These are phyloP conservation scores for Drosophila basisetae DNA, from an alignment of 2,888 invertebrate species.

Conservation along the genomic window DNA sequence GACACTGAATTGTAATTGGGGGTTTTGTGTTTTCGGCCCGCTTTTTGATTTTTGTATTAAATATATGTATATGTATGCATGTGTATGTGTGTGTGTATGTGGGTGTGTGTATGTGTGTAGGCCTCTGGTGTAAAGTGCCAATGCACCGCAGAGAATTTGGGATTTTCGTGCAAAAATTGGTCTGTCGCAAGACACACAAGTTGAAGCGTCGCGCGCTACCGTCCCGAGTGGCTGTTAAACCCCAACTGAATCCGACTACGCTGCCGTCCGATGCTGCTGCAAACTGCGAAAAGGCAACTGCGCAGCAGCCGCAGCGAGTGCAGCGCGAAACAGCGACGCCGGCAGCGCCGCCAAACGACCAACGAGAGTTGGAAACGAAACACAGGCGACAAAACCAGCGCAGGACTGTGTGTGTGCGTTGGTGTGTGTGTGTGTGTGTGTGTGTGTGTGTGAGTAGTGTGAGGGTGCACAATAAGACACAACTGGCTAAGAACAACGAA, in stretches of 20 bases:
- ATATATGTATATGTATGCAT: background rate
- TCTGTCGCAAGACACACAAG: constrained; percentile 70
- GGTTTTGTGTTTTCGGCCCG: constrained; percentile 16
- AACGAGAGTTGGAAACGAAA: constrained; percentile 79
- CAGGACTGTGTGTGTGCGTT: background rate
- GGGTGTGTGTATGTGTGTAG: constrained; percentile 13
- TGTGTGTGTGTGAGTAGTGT: constrained; percentile 6
- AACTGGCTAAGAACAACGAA: constrained; percentile 42
- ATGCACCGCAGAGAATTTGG: constrained; percentile 84
- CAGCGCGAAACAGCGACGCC: constrained; percentile 43
- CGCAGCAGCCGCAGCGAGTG: constrained; percentile 46
- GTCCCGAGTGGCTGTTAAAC: constrained; percentile 86
- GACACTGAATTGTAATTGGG: constrained; percentile 56
- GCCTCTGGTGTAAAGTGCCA: constrained; percentile 47
- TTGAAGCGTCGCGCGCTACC: constrained; percentile 83
- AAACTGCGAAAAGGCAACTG: constrained; percentile 62
- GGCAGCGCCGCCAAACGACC: constrained; percentile 57
- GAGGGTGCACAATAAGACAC: constrained; percentile 48
- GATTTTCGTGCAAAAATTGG: constrained; percentile 81
- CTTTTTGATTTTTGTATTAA: constrained; percentile 22
- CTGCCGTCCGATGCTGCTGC: constrained; percentile 72
- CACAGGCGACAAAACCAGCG: constrained; percentile 41
- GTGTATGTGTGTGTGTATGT: constrained; percentile 8
- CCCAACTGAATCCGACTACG: constrained; percentile 86
- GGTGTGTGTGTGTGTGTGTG: constrained; percentile 1